These are phyloP conservation scores for Drosophila mojavensis DNA, from an alignment of 1,140 invertebrate genomes.

Conservation along the genomic window DNA sequence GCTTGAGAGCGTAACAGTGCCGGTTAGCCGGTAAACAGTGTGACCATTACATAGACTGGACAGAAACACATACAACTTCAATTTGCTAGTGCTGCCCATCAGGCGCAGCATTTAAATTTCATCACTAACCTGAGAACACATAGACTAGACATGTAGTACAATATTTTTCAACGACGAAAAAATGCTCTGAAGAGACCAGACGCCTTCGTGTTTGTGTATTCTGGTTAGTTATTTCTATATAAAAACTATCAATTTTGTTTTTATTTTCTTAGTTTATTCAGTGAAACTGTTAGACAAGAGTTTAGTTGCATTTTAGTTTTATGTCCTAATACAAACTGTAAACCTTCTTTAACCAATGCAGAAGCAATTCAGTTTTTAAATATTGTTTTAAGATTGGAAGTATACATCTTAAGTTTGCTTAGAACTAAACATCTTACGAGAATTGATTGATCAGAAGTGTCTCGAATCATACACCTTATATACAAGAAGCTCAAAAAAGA, in stretches of 20 bases:
- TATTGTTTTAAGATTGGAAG: neutral
- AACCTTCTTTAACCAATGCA: neutral
- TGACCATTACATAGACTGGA: neutral
- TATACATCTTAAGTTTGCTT: neutral
- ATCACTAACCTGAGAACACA: too few species aligned
- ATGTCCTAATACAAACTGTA: neutral
- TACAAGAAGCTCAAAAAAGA: neutral
- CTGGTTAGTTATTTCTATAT: too few species aligned
- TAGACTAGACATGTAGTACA: too few species aligned
- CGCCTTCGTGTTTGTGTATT: neutral
- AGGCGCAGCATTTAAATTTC: neutral
- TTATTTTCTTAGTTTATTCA: slow-evolving; percentile 13
- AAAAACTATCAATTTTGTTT: neutral
- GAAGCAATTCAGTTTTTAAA: neutral
- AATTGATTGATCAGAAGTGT: neutral
- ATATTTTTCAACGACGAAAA: too few species aligned
- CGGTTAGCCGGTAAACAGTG: slow-evolving; percentile 43
- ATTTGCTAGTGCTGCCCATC: slow-evolving; percentile 29
- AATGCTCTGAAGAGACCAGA: too few species aligned
- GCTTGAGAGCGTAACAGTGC: slow-evolving; percentile 24
- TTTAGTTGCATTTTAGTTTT: slow-evolving; percentile 14
- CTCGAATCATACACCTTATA: neutral
- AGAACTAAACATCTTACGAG: neutral
- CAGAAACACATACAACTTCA: neutral
- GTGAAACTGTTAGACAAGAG: slow-evolving; percentile 8